Evolutionary conservation across 2,113 vertebrate species (phyloP), one percentile per base, ranked within the genome.

Genomic region (Stictonetta naevosa): DNA sequence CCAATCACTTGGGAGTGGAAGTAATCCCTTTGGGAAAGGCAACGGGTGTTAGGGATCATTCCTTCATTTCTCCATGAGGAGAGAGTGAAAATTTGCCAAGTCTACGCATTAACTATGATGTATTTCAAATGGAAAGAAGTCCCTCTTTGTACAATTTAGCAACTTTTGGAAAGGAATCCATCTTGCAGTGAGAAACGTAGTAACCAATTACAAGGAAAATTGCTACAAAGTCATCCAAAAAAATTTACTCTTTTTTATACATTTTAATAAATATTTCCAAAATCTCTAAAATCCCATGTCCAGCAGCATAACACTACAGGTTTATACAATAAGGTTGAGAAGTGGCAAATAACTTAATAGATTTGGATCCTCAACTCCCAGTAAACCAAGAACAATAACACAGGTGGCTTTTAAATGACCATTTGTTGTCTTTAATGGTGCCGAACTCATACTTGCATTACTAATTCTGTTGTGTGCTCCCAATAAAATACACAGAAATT

Each of bases 401-500:
- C 9, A 68, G 23, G 63, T 25, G 31, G 73, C 12, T 77, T 66
- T 68, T 34, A 87, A 77, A 53, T 67, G 52, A 56, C 62, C 44
- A 62, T 66, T 73, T 63, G 46, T 63, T 75, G 31, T 86, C 86
- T 72, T 68, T 63, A 75, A 36, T 55, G 71, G 38, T 71, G 69
- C 74, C 58, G 50, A 79, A 86, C 29, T 38, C 67, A 46, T 40
- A 53, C 18, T 31, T n/a, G 29, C 31, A 55, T 62, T 80, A 83
- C 38, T 12, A 42, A 29, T 59, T 87, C 60, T 77, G 69, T 50
- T 58, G 38, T 40, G 36, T 77, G 22, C 55, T 58, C n/a, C 42
- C 66, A 95, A 29, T 86, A 90, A 86, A 90, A 85, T 46, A 69
- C 25, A 44, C 29, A 88, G 56, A 88, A 87, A 92, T 52, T 53